These are phyloP conservation scores for Crypturellus undulatus DNA, from an alignment of 2,113 vertebrate species.

Conservation along the genomic window DNA sequence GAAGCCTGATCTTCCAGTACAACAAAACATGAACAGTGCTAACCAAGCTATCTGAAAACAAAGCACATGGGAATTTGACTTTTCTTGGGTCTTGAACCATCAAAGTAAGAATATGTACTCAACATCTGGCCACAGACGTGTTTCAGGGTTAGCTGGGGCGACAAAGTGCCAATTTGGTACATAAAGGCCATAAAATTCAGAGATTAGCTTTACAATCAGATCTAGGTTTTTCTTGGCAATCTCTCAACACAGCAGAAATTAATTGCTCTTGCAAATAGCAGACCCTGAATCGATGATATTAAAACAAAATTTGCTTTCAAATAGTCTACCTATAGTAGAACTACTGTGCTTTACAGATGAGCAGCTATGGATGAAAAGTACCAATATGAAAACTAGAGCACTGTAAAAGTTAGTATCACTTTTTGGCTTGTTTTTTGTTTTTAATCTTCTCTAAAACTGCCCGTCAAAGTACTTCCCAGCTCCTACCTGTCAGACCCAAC, in stretches of 20 bases:
- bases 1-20: background rate
- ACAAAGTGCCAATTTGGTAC: background rate
- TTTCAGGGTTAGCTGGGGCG: background rate
- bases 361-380: background rate
- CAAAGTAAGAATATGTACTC: background rate
- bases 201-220: background rate
- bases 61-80: background rate
- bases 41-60: background rate
- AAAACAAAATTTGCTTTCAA: background rate
- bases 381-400: background rate
- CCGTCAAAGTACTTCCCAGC: background rate
- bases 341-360: rapidly evolving
- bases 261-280: background rate
- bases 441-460: background rate
- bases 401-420: background rate
- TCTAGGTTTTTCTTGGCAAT: background rate
- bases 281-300: background rate
- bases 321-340: background rate
- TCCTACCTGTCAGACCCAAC: background rate
- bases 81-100: background rate
- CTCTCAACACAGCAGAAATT: background rate
- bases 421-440: background rate
- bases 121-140: background rate
- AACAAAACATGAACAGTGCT: background rate
- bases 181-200: background rate